These are phyloP conservation scores for Drosophila siamana DNA, from an alignment of 2,888 invertebrate genomes.

Conservation along the genomic window DNA sequence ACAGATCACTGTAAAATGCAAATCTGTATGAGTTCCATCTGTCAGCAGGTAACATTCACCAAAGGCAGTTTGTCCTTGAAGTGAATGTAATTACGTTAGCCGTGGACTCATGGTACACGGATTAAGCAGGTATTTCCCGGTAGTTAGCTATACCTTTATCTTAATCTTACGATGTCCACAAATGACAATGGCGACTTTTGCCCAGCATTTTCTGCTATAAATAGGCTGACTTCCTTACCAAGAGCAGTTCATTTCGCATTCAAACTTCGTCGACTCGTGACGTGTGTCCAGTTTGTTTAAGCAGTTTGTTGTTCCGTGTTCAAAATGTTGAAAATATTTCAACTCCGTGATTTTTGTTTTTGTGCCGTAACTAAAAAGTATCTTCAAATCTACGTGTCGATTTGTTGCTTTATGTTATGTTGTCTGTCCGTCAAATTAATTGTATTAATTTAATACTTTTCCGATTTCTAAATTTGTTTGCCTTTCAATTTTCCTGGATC, in stretches of 20 bases:
- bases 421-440: constrained; percentile 9
- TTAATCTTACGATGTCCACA: neutral
- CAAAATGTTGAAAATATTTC: neutral
- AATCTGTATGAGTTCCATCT: neutral
- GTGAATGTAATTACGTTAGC: neutral
- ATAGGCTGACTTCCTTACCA: neutral
- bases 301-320: neutral
- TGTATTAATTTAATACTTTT: neutral
- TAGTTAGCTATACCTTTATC: neutral
- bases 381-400: constrained; percentile 6
- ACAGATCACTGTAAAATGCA: neutral
- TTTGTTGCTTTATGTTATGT: neutral
- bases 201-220: constrained; percentile 1
- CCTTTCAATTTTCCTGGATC: neutral
- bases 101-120: neutral
- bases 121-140: constrained; percentile 4
- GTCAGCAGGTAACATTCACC: neutral
- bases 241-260: constrained; percentile 8
- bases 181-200: neutral
- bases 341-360: neutral
- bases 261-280: constrained; percentile 16
- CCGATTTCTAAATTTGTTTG: neutral
- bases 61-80: neutral
- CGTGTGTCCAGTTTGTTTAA: constrained; percentile 4
- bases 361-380: constrained; percentile 12